phyloP scores from a whole-genome alignment of 2,888 invertebrate species.

The Cheilosia vernalis region DNA sequence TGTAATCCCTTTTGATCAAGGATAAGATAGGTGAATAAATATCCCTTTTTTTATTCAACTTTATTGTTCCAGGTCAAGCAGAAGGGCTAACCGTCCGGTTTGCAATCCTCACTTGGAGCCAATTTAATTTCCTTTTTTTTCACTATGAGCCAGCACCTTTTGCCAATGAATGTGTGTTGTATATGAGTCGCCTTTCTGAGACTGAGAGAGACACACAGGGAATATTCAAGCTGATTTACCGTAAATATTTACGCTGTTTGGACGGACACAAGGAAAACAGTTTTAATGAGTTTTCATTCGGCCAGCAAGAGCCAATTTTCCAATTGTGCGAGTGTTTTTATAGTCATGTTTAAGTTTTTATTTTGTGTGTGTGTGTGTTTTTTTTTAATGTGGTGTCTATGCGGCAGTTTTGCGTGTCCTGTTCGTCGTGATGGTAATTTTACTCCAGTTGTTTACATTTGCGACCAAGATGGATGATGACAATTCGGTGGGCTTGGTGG shows the following conservation, averaged over 20 bases:
- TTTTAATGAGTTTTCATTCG: constrained; percentile 62
- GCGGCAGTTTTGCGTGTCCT: background rate
- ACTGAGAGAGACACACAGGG: constrained; percentile 7
- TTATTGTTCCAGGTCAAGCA: constrained; percentile 67
- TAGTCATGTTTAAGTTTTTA: constrained; percentile 44
- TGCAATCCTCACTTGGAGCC: background rate
- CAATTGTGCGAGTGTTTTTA: constrained; percentile 48
- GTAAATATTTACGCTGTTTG: constrained; percentile 69
- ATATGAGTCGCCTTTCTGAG: constrained; percentile 9
- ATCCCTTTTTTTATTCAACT: constrained; percentile 55
- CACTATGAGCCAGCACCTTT: too few relatives aligned
- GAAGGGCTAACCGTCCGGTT: constrained; percentile 39
- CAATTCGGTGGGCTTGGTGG: background rate
- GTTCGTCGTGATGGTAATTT: constrained; percentile 49
- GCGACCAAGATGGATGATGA: constrained; percentile 38
- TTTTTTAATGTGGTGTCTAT: background rate
- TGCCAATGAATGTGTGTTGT: background rate
- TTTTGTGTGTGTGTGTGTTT: too few relatives aligned
- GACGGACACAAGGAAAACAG: constrained; percentile 56
- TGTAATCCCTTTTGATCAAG: constrained; percentile 46
- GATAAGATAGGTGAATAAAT: constrained; percentile 59
- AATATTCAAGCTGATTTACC: constrained; percentile 57
- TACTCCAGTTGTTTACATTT: constrained; percentile 51
- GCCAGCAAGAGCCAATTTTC: constrained; percentile 60
- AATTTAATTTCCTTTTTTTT: constrained; percentile 39